Evolutionary conservation across 2,888 invertebrate species (phyloP), one percentile per base, ranked within the genome.

Genomic region (Tuta absoluta): DNA sequence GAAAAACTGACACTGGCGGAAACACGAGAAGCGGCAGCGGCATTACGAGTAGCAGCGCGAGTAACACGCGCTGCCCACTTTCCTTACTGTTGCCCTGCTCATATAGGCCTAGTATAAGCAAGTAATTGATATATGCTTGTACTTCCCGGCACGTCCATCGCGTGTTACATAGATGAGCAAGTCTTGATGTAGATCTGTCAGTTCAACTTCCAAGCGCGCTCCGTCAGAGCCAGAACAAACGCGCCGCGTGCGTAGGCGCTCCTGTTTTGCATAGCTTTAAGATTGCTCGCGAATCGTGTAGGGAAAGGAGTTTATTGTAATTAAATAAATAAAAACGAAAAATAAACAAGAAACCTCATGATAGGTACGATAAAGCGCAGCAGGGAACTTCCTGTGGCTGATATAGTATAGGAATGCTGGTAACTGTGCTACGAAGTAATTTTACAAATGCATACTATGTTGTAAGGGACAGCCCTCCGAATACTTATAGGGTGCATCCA

Each of bases 221-320:
- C 41, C 41, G 41, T 41, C 41, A 41, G 41, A 14, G 1, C 21
- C 21, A 19, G 12, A 11, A 23, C 21, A 51, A 51, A 51, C 51
- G 23, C 21, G 51, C 51, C 51, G 48, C 48, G 21, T 51, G 51
- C 51, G 51, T 51, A 21, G 51, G 51, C 51, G 21, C 21, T 4
- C 21, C 10, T 21, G 19, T 17, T 21, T 21, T 49, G 10, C 51
- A 51, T 51, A 51, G 51, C 12, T 21, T 51, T 23, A 51, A 51
- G 51, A 51, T 51, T 51, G 51, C 19, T 11, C 21, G 21, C 19
- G 49, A 21, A 19, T 49, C 38, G 38, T 49, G 19, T 49, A 21
- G 7, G 7, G 19, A 48, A 48, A 23, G 51, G 23, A 12, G 3
- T 49, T 49, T 11, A 19, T 41, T 41, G 41, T 14, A 41, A 41